Percentiles rank a stretch among this genome's conserved stretches.
Evolutionary conservation across 1,140 invertebrate genomes (phyloP).

Genomic region (Pissodes strobi): DNA sequence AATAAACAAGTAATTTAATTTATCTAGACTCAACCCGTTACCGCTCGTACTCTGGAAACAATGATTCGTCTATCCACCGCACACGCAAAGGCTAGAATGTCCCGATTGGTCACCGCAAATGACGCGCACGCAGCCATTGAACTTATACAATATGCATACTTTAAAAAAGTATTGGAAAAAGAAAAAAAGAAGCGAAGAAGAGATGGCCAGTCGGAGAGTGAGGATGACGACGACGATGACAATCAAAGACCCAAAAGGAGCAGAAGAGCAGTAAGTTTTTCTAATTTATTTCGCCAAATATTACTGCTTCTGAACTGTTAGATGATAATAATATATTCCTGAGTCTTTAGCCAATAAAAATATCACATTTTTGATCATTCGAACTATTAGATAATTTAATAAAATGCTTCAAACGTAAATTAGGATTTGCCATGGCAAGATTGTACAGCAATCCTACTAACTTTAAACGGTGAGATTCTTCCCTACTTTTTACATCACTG

Average conservation of each 20-base stretch:
- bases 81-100: slow-evolving; percentile 94
- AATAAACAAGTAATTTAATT: too few relatives aligned
- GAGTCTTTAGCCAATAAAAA: too few relatives aligned
- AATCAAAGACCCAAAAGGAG: slow-evolving; percentile 51
- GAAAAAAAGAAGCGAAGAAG: slow-evolving; percentile 69
- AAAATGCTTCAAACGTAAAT: too few relatives aligned
- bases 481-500: too few relatives aligned
- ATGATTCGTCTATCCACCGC: slow-evolving; percentile 96
- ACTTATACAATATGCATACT: slow-evolving; percentile 96
- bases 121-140: slow-evolving; percentile 94
- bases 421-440: too few relatives aligned
- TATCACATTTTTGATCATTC: too few relatives aligned
- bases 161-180: slow-evolving; percentile 90
- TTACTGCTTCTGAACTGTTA: not conserved
- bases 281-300: not conserved
- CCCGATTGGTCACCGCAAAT: slow-evolving; percentile 75
- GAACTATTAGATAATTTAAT: too few relatives aligned
- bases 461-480: too few relatives aligned
- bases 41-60: slow-evolving; percentile 96
- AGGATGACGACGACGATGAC: slow-evolving; percentile 49
- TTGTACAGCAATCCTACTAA: too few relatives aligned
- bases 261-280: slow-evolving; percentile 43
- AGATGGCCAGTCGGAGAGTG: slow-evolving; percentile 56
- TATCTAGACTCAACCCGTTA: slow-evolving; percentile 92
- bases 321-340: too few relatives aligned